Evolutionary conservation across 2,797 vertebrate genomes (phyloP), one percentile per base, ranked within the genome.

Genomic region (Garrulus glandarius): DNA sequence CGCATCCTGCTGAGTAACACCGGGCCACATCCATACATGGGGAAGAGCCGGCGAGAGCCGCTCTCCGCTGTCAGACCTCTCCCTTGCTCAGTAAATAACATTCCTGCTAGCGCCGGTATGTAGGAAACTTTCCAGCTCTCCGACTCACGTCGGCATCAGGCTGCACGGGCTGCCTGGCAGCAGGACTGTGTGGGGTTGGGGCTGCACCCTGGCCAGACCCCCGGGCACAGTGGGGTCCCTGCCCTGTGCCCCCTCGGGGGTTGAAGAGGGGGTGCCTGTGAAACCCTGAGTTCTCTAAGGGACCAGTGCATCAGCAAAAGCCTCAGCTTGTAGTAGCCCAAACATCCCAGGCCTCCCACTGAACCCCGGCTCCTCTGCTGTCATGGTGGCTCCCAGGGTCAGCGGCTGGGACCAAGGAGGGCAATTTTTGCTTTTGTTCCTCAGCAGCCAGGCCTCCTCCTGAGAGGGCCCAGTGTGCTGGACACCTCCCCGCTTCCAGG

Each of bases 1-100:
- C 26, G 36, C 96, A 97, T 98, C 97, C 97, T 98, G 97, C 97
- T 97, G 98, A 97, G 97, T 97, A 97, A 97, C 95, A 7, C 79
- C 50, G 52, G 90, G 70, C 81, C 93, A 91, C 92, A 79, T 53
- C 97, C 97, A 93, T 97, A 96, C 96, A 97, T 74, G 97, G 97
- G 95, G 96, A 97, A 96, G 92, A 72, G 92, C 69, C 23, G 47
- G 84, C 10, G 9, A 64, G 87, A 83, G 72, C 60, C 78, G 89
- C 64, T 49, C 87, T 71, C 47, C 36, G 78, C 90, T 77, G 46
- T 87, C 93, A 86, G 90, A 43, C 69, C 93, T 94, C 96, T 94
- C 83, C 91, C 72, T 77, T 1, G 20, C 94, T 95, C 96, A 47
- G 96, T 97, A 97, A 97, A 97, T 97, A 97, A 96, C 95, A 95